Conservation (phyloP, 2,888 invertebrate genomes). For the Chloroclystis v-ata region DNA sequence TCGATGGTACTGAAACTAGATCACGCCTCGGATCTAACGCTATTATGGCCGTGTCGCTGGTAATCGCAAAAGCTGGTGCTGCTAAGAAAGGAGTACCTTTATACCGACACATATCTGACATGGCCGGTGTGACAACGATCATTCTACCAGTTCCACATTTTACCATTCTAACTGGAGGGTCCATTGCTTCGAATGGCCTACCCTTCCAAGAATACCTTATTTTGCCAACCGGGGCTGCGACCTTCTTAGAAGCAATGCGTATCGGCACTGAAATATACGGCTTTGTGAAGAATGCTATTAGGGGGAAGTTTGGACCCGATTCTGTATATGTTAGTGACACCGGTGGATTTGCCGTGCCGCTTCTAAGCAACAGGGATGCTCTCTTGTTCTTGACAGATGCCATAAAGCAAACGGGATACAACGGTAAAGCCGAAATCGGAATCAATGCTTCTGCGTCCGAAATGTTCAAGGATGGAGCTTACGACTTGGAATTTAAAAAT, state of each 20-base stretch:
- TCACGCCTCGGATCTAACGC: conserved; percentile 97
- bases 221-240: conserved; percentile 92
- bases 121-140: conserved; percentile 92
- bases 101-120: conserved; percentile 95
- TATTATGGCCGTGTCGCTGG: conserved; percentile 96
- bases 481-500: conserved; percentile 99
- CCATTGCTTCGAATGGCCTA: conserved; percentile 96
- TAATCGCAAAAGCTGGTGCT: conserved; percentile 97
- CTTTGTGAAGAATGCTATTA: conserved; percentile 93
- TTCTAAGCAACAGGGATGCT: conserved; percentile 95
- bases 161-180: conserved; percentile 98
- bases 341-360: conserved; percentile 98
- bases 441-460: conserved; percentile 99
- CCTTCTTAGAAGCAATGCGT: conserved; percentile 97
- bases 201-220: conserved; percentile 98
- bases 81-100: conserved; percentile 93
- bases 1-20: conserved; percentile 98
- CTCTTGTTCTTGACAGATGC: conserved; percentile 89
- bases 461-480: conserved; percentile 89
- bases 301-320: conserved; percentile 92
- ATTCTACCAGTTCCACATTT: conserved; percentile 98
- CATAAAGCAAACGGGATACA: conserved; percentile 95
- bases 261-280: conserved; percentile 98
- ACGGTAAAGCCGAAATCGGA: conserved; percentile 93
- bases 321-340: conserved; percentile 96